These are phyloP conservation scores for Protophormia terraenovae DNA, from an alignment of 2,888 invertebrate genomes.

Conservation along the genomic window DNA sequence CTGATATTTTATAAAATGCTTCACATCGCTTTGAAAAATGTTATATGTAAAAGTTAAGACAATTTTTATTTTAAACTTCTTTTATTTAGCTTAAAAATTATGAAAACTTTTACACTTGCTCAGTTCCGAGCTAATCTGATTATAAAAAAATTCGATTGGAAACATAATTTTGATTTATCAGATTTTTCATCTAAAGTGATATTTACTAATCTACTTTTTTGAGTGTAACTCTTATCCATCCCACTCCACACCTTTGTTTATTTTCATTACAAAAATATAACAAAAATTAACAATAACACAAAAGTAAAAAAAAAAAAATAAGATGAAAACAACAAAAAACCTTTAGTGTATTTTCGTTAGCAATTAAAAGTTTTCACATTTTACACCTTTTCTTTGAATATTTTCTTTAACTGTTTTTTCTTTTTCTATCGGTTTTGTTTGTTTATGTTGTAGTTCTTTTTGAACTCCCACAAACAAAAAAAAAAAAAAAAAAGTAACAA, in stretches of 20 bases:
- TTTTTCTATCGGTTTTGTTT: not conserved
- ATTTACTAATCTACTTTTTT: not conserved
- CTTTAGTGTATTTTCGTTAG: conserved; percentile 29
- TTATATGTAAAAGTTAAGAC: too few relatives aligned
- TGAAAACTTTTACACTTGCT: too few relatives aligned
- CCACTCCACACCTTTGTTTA: not conserved
- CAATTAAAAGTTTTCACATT: conserved; percentile 67
- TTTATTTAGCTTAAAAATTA: too few relatives aligned
- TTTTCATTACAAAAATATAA: not conserved
- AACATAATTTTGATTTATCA: too few relatives aligned
- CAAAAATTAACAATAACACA: not conserved
- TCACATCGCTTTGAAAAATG: too few relatives aligned
- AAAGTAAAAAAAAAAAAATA: not conserved
- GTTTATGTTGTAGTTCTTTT: not conserved
- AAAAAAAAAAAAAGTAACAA: too few relatives aligned
- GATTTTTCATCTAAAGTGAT: not conserved
- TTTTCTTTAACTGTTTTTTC: not conserved
- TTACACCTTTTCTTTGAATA: conserved; percentile 50
- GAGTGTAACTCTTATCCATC: not conserved
- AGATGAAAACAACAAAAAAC: not conserved
- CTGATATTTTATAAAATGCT: too few relatives aligned
- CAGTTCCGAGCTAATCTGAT: too few relatives aligned
- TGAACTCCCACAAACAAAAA: not conserved
- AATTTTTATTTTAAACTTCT: too few relatives aligned
- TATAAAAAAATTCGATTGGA: too few relatives aligned